Percentiles rank a stretch among this genome's conserved stretches.
phyloP scores from a whole-genome alignment of 1,140 invertebrate genomes.

The Musca domestica region DNA sequence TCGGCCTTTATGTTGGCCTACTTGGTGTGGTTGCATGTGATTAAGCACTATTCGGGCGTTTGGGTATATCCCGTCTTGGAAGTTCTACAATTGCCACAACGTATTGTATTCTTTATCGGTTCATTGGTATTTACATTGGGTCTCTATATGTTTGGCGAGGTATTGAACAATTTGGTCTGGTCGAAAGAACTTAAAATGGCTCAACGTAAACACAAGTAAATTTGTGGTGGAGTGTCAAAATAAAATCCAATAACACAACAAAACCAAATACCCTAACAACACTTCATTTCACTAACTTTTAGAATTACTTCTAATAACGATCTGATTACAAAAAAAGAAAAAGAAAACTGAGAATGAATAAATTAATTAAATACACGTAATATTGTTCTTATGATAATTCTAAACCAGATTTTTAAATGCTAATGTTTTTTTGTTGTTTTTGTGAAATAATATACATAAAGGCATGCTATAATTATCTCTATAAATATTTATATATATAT shows the following conservation, averaged over 20 bases:
- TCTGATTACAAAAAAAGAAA: not conserved
- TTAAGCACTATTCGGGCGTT: slow-evolving; percentile 67
- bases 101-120: slow-evolving; percentile 69
- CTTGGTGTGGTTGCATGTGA: slow-evolving; percentile 73
- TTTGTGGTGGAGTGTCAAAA: too few relatives aligned
- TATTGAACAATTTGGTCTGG: slow-evolving; percentile 69
- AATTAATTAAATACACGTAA: not conserved
- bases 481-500: too few relatives aligned
- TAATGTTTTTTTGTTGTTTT: not conserved
- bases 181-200: slow-evolving; percentile 63
- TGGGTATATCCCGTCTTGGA: slow-evolving; percentile 88
- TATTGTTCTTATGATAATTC: slow-evolving; percentile 26
- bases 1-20: slow-evolving; percentile 66
- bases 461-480: too few relatives aligned
- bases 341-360: not conserved
- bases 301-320: not conserved
- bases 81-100: slow-evolving; percentile 67
- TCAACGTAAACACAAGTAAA: slow-evolving; percentile 52
- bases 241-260: not conserved
- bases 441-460: slow-evolving; percentile 8
- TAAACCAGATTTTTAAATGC: slow-evolving; percentile 8
- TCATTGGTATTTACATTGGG: slow-evolving; percentile 59
- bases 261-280: not conserved
- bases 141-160: slow-evolving; percentile 70
- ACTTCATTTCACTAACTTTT: not conserved